A percentile compares a stretch with the other conserved stretches of the same genome.
Evolutionary conservation across 1,140 invertebrate species (phyloP).

Genomic region (Acromyrmex heyeri): DNA sequence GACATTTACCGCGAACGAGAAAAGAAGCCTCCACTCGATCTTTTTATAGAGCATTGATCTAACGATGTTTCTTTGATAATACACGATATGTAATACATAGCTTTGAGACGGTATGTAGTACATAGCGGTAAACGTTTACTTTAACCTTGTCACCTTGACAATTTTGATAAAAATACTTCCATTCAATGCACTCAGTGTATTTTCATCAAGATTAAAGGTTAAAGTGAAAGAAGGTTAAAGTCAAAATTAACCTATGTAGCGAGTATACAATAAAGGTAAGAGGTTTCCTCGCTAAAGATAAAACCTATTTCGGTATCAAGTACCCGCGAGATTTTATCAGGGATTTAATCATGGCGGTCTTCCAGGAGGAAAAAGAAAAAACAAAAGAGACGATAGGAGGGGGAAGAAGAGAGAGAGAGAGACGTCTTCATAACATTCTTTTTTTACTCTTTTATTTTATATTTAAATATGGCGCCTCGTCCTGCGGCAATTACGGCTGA

Average conservation of each 20-base stretch:
- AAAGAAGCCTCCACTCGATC: not conserved
- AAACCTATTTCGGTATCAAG: not conserved
- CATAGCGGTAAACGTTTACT: too few species aligned
- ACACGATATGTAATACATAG: not conserved
- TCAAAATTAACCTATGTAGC: too few species aligned
- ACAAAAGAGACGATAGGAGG: not conserved
- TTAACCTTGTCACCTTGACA: too few species aligned
- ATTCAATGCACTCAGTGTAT: too few species aligned
- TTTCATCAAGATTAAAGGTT: too few species aligned
- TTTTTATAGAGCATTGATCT: slow-evolving; percentile 29
- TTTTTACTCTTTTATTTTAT: too few species aligned
- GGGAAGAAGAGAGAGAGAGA: too few species aligned
- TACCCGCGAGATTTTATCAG: not conserved
- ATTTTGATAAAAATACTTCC: too few species aligned
- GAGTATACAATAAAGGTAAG: too few species aligned
- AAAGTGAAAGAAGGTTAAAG: too few species aligned
- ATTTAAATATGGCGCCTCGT: slow-evolving; percentile 1
- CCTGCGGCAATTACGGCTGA: not conserved
- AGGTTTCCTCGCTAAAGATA: not conserved
- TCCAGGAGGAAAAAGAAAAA: not conserved
- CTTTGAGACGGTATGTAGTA: not conserved
- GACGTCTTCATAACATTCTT: too few species aligned
- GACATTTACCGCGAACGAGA: slow-evolving; percentile 31
- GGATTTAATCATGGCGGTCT: too few species aligned
- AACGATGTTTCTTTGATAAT: slow-evolving; percentile 1